Base-by-base conservation (phyloP, 2,888 invertebrate species). In the Spisula subtruncata region DNA sequence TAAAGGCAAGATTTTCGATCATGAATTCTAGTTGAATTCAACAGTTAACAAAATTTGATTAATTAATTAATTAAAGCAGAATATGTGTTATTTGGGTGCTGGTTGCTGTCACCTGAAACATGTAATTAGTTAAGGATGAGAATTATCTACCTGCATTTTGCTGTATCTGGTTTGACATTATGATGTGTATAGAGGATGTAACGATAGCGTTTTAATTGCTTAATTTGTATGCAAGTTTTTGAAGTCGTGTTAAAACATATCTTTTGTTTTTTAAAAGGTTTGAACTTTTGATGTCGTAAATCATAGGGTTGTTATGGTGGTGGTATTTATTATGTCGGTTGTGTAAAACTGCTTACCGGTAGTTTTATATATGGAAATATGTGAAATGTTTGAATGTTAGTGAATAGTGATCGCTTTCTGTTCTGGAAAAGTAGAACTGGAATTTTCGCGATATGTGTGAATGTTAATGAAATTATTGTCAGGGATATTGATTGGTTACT, bases 341-440 rank as follows among this genome's bases (percentile, higher is more conserved):
- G 5, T 66, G 60, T 66, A n/a, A 66, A 2, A 20, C 25, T 6
- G 25, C n/a, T 66, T 25, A 25, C 5, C n/a, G n/a, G n/a, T n/a
- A 25, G 41, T 41, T 41, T 66, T 66, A 66, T 66, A 66, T n/a
- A 10, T 66, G 60, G 25, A 66, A 66, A 66, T 66, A 66, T n/a
- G 10, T 66, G 60, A 25, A 66, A 25, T n/a, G 5, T 25, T 66
- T 66, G n/a, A 25, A 25, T 12, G 25, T 20, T 25, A 8, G 60
- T 41, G 60, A 66, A 66, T 66, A 25, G 25, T 56, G n/a, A 66
- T 66, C 25, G 25, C 25, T 66, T 66, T n/a, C n/a, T n/a, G n/a
- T n/a, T n/a, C n/a, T n/a, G n/a, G n/a, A n/a, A n/a, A n/a, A n/a
- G n/a, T n/a, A n/a, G n/a, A n/a, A n/a, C n/a, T n/a, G n/a, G n/a